These are phyloP conservation scores for Sarcophaga bullata DNA, from an alignment of 1,140 invertebrate genomes.

Conservation along the genomic window DNA sequence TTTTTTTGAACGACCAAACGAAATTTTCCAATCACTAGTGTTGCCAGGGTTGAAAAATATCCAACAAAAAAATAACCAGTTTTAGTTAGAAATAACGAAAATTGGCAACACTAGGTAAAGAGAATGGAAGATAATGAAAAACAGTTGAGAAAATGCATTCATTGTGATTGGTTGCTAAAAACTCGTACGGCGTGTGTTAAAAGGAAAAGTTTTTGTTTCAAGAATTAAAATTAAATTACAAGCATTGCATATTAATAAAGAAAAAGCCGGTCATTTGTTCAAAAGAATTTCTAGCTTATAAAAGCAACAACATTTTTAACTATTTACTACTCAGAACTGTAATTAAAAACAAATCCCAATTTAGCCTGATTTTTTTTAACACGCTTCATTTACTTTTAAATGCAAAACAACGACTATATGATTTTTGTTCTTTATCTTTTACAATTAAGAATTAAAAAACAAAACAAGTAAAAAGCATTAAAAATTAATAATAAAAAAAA, in stretches of 20 bases:
- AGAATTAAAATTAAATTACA: too few relatives aligned
- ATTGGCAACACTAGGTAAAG: too few relatives aligned
- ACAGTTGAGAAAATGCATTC: conserved; percentile 22
- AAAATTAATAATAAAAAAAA: background rate
- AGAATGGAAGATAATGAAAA: background rate
- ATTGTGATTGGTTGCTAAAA: conserved; percentile 18
- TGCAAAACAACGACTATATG: background rate
- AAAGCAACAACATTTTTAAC: too few relatives aligned
- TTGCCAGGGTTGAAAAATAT: too few relatives aligned
- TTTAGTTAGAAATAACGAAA: too few relatives aligned
- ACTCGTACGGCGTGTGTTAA: background rate
- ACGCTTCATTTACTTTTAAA: background rate
- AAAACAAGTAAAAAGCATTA: background rate
- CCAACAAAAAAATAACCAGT: too few relatives aligned
- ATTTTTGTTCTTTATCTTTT: background rate
- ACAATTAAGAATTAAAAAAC: background rate
- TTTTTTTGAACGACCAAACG: too few relatives aligned
- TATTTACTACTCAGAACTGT: background rate
- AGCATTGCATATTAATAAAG: background rate
- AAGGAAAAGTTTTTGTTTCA: conserved; percentile 4
- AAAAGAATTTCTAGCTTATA: background rate
- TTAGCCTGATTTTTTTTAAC: background rate
- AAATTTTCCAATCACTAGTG: too few relatives aligned
- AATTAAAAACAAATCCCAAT: background rate
- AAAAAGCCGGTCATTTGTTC: background rate